These are phyloP conservation scores for Drosophila atripex DNA, from an alignment of 2,888 invertebrate genomes.

Conservation along the genomic window DNA sequence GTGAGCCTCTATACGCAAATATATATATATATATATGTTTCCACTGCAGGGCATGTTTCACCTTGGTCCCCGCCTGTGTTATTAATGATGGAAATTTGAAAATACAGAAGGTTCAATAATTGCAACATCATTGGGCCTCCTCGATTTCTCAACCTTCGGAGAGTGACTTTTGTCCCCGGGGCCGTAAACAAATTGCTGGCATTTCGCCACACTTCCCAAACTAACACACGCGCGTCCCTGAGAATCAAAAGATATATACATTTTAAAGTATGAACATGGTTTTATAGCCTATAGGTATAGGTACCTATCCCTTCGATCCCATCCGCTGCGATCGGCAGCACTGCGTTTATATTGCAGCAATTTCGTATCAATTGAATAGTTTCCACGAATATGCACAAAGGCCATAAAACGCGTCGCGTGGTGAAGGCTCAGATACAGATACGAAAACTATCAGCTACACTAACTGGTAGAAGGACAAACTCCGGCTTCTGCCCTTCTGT, in stretches of 20 bases:
- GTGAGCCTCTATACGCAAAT: neutral
- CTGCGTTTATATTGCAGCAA: constrained; percentile 78
- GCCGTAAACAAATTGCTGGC: constrained; percentile 68
- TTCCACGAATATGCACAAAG: constrained; percentile 69
- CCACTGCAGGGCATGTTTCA: constrained; percentile 50
- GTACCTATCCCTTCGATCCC: constrained; percentile 24
- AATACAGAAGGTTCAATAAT: constrained; percentile 84
- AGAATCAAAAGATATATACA: constrained; percentile 8
- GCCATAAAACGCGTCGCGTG: constrained; percentile 77
- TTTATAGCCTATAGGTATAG: constrained; percentile 26
- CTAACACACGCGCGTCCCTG: constrained; percentile 58
- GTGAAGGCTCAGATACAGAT: constrained; percentile 17
- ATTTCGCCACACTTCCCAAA: constrained; percentile 54
- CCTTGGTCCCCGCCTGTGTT: constrained; percentile 83
- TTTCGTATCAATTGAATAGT: constrained; percentile 75
- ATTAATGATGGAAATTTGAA: constrained; percentile 84
- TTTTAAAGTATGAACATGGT: constrained; percentile 1
- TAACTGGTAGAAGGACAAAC: constrained; percentile 42
- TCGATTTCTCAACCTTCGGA: constrained; percentile 50
- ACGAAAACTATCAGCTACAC: constrained; percentile 13
- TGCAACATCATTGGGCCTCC: constrained; percentile 82
- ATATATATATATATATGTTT: neutral
- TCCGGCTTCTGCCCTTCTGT: constrained; percentile 41
- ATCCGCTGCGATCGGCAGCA: constrained; percentile 69
- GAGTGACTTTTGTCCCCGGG: constrained; percentile 70